Percentiles rank a stretch among this genome's conserved stretches.
Evolutionary conservation across 2,797 vertebrate species (phyloP).

Genomic region (Limnodromus scolopaceus): DNA sequence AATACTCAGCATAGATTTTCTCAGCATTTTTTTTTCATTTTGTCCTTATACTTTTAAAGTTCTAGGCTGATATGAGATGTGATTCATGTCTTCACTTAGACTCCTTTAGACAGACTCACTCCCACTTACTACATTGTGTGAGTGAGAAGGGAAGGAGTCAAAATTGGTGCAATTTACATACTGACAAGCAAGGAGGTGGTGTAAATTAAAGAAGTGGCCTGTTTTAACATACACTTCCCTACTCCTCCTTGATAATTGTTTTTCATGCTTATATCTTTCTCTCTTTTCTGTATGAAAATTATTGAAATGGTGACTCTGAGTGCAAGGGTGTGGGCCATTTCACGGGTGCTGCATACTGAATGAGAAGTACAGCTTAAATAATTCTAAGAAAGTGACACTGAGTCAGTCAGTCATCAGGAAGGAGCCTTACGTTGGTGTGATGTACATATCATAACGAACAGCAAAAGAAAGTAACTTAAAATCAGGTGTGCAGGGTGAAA

Average conservation of each 20-base stretch:
- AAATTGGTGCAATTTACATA: constrained; percentile 31
- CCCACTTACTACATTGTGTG: constrained; percentile 34
- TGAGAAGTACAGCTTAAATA: not conserved
- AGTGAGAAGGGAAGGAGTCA: constrained; percentile 37
- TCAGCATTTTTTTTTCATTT: not conserved
- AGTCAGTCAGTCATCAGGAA: not conserved
- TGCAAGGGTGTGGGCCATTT: not conserved
- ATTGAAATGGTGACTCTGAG: not conserved
- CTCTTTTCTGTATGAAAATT: not conserved
- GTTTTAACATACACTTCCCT: not conserved
- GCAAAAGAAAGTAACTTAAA: not conserved
- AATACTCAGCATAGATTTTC: not conserved
- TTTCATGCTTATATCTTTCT: constrained; percentile 1
- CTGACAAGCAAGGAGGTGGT: constrained; percentile 22
- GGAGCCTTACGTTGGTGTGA: not conserved
- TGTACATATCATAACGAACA: not conserved
- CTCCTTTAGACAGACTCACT: constrained; percentile 24
- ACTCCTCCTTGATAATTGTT: not conserved
- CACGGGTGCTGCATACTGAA: not conserved
- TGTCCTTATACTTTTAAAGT: not conserved
- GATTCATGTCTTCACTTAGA: constrained; percentile 17
- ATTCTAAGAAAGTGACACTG: not conserved
- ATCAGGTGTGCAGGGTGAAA: not conserved
- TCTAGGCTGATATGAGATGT: not conserved
- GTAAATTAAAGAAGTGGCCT: constrained; percentile 17